phyloP scores from a whole-genome alignment of 2,797 vertebrate genomes.

The Periparus ater region DNA sequence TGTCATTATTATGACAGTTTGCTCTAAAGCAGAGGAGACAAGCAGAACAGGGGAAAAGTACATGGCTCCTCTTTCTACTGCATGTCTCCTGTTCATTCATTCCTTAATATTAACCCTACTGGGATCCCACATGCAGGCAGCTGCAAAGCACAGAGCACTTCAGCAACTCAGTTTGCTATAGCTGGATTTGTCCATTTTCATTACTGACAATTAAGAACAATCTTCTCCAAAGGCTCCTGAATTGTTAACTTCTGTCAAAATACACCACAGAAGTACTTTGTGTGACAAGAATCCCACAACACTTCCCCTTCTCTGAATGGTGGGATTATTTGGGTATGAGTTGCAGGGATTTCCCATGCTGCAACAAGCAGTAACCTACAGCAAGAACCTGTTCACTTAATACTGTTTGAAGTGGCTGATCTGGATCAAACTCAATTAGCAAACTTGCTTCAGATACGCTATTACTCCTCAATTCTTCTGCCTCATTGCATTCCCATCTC shows the following conservation, averaged over 20 bases:
- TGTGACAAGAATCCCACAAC: neutral
- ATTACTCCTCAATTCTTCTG: neutral
- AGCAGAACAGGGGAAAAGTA: neutral
- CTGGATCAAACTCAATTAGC: neutral
- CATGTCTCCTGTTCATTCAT: neutral
- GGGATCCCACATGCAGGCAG: neutral
- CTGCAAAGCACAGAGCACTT: neutral
- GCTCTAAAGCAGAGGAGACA: conserved; percentile 66
- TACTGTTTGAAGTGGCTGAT: neutral
- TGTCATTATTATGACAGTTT: conserved; percentile 74
- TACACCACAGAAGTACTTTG: neutral
- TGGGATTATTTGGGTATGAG: neutral
- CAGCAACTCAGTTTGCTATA: neutral
- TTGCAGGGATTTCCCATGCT: neutral
- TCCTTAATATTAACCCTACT: neutral
- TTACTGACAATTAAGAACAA: neutral
- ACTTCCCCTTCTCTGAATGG: neutral
- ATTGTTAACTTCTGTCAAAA: neutral
- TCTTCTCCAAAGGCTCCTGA: neutral
- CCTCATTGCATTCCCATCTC: neutral
- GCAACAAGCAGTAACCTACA: neutral
- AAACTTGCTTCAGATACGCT: neutral
- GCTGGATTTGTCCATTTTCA: neutral
- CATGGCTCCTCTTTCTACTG: neutral
- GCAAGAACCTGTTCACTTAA: neutral